Evolutionary conservation across 2,113 vertebrate species (phyloP).

Genomic region (Sinocyclocheilus anshuiensis): DNA sequence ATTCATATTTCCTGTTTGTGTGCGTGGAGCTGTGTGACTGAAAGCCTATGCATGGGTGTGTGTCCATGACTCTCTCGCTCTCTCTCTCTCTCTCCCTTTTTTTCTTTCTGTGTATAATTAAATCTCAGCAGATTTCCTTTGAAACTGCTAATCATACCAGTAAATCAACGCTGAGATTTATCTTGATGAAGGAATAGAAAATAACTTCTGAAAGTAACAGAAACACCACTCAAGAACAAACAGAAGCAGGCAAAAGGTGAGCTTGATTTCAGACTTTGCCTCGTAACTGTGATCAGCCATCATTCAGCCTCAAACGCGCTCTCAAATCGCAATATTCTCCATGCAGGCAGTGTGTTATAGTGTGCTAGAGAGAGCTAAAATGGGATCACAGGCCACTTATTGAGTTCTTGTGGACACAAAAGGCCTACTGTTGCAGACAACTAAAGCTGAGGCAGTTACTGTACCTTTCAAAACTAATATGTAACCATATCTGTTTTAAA

Average conservation of each 20-base stretch:
- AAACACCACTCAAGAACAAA: constrained; percentile 3
- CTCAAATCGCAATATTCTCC: neutral
- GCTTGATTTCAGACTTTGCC: constrained; percentile 54
- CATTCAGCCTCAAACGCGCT: constrained; percentile 22
- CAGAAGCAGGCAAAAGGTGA: constrained; percentile 28
- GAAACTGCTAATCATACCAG: constrained; percentile 74
- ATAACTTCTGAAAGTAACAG: constrained; percentile 35
- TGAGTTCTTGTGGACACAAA: constrained; percentile 88
- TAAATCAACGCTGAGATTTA: constrained; percentile 60
- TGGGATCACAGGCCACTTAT: constrained; percentile 86
- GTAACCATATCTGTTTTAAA: constrained; percentile 99
- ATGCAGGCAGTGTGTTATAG: constrained; percentile 36
- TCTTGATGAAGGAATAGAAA: constrained; percentile 46
- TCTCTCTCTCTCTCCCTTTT: constrained; percentile 28
- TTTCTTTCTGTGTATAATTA: constrained; percentile 62
- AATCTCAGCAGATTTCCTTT: constrained; percentile 75
- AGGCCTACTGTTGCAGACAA: constrained; percentile 86
- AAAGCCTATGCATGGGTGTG: constrained; percentile 53
- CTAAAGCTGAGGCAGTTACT: constrained; percentile 84
- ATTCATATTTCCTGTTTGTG: constrained; percentile 76
- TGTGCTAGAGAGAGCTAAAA: constrained; percentile 71
- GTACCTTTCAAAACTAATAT: constrained; percentile 98
- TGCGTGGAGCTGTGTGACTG: constrained; percentile 47
- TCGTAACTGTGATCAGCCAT: constrained; percentile 26
- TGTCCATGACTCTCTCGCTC: constrained; percentile 37